Base-by-base conservation (phyloP, 2,797 vertebrate species). In the Rhincodon typus region DNA sequence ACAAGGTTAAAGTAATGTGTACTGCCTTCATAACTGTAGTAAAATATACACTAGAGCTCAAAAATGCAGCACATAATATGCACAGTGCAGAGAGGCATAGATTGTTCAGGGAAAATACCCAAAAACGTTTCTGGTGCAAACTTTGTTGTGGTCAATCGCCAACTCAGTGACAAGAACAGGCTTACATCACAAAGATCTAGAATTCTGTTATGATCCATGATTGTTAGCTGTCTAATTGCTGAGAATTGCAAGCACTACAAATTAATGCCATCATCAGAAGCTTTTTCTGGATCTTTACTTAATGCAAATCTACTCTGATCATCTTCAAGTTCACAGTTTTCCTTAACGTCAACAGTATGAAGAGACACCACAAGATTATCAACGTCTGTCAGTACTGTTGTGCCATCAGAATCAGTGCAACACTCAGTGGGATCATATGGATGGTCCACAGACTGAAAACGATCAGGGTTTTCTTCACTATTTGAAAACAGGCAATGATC, bases 311-410 rank as follows among this genome's bases (percentile, higher is more conserved):
- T 25, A 95, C 25, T 10, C 70, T n/a, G 46, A n/a, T 46, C 46
- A 77, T 96, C 21, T 25, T 67, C 46, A 38, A 21, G 21, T 42
- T 94, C 70, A 42, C 27, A 86, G 62, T 79, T 34, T 57, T 96
- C 90, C 27, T 96, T 96, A 84, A 94, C 74, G 1, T 96, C 96
- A 10, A 97, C 97, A 74, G 98, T 84, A 1, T 96, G 97, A 96
- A 98, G 96, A 0, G 96, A 96, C 38, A 97, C 97, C 62, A 97
- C 97, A 96, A 98, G 97, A 96, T 96, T 97, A 87, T 97, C 97
- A 79, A 99, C 97, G 12, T 98, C 97, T 79, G 97, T 97, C 17
- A 98, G 74, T 93, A 97, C 97, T 95, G 94, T 27, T n/a, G 42
- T 30, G 34, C 17, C 3, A 53, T 74, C 70, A 53, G 50, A 74